These are phyloP conservation scores for Coturnix japonica DNA, from an alignment of 2,113 vertebrate species.

Conservation along the genomic window DNA sequence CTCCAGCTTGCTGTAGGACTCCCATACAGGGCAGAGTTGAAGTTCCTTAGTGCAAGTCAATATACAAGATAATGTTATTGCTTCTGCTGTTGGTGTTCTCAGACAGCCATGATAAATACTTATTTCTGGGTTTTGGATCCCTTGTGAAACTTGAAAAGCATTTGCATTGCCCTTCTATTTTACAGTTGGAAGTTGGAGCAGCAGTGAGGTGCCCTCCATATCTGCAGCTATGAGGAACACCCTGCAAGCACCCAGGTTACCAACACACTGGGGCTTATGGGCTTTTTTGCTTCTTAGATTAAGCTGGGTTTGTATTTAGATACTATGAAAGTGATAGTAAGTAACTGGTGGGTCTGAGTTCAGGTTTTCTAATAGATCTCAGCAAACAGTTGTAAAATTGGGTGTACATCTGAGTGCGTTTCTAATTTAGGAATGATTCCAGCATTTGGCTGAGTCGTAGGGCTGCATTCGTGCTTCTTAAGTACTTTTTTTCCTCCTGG, in stretches of 20 bases:
- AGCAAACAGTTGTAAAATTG: background rate
- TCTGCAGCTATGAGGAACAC: background rate
- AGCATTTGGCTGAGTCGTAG: slow-evolving; percentile 10
- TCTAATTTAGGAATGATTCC: slow-evolving; percentile 6
- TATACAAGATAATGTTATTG: background rate
- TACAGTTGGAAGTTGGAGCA: background rate
- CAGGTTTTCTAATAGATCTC: background rate
- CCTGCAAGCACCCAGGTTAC: fast-evolving
- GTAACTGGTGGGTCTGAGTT: background rate
- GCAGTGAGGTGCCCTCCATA: background rate
- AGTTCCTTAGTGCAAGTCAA: background rate
- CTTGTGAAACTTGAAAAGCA: background rate
- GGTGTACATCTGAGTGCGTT: background rate
- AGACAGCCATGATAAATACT: background rate
- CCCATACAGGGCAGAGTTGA: background rate
- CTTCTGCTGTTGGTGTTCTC: background rate
- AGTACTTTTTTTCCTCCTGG: background rate
- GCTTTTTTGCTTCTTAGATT: background rate
- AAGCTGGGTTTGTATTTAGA: background rate
- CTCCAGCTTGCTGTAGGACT: background rate
- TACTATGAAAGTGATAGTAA: background rate
- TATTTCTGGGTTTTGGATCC: background rate
- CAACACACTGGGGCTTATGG: too few relatives aligned
- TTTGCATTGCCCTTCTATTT: background rate
- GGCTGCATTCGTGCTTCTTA: background rate